Evolutionary conservation across 2,888 invertebrate genomes (phyloP).

Genomic region (Iselma pallidipennis): DNA sequence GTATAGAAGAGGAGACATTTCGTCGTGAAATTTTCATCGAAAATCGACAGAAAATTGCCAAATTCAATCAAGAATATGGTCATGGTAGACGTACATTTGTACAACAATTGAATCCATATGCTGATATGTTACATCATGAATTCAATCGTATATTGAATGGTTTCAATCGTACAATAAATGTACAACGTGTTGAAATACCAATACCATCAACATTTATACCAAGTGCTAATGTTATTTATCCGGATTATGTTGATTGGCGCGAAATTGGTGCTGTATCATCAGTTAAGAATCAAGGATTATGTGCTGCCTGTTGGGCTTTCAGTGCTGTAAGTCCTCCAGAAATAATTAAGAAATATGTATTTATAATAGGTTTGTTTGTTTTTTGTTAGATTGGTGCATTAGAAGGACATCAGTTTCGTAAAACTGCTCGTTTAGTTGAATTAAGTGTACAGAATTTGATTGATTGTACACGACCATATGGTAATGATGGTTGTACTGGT

Average conservation of each 20-base stretch:
- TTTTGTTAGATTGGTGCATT: constrained; percentile 60
- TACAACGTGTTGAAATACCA: constrained; percentile 21
- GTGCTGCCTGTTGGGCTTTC: constrained; percentile 54
- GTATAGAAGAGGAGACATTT: constrained; percentile 43
- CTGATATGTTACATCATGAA: constrained; percentile 51
- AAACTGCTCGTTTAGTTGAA: constrained; percentile 58
- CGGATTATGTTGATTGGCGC: constrained; percentile 51
- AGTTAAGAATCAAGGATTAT: constrained; percentile 49
- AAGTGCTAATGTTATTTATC: constrained; percentile 49
- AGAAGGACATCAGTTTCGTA: constrained; percentile 61
- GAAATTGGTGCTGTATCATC: constrained; percentile 50
- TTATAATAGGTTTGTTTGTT: background rate
- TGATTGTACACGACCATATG: constrained; percentile 59
- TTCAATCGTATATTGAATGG: constrained; percentile 50
- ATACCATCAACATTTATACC: constrained; percentile 46
- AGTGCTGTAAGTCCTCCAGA: constrained; percentile 47
- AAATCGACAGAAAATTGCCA: constrained; percentile 49
- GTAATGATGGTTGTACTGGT: constrained; percentile 61
- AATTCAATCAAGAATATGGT: constrained; percentile 49
- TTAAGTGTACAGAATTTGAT: constrained; percentile 63
- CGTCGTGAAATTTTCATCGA: constrained; percentile 51
- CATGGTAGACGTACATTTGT: constrained; percentile 44
- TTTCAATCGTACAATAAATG: constrained; percentile 59
- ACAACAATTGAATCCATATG: constrained; percentile 49
- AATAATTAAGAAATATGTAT: background rate